Evolutionary conservation across 2,888 invertebrate genomes (phyloP).

Genomic region (Drosophila nigritarsus): DNA sequence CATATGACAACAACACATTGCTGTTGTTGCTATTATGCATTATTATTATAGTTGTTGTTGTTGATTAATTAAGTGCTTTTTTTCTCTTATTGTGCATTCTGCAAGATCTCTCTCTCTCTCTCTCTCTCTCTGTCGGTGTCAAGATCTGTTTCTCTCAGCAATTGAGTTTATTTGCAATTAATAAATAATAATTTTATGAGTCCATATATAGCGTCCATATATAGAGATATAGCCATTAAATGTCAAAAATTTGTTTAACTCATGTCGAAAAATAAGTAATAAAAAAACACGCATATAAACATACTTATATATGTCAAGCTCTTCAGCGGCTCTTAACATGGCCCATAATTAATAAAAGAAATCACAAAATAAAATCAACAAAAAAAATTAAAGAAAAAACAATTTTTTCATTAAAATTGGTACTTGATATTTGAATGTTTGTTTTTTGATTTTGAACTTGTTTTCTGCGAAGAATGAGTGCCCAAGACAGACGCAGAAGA

Average conservation of each 20-base stretch:
- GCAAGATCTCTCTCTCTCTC: slow-evolving; percentile 22
- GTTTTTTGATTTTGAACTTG: slow-evolving; percentile 63
- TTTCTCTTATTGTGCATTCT: slow-evolving; percentile 52
- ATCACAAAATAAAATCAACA: slow-evolving; percentile 20
- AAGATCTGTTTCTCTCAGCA: slow-evolving; percentile 12
- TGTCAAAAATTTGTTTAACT: slow-evolving; percentile 36
- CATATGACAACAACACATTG: slow-evolving; percentile 74
- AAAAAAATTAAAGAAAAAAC: slow-evolving; percentile 21
- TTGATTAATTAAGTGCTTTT: slow-evolving; percentile 75
- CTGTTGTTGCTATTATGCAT: slow-evolving; percentile 53
- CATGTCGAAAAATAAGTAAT: slow-evolving; percentile 22
- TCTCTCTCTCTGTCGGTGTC: not conserved
- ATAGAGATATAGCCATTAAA: slow-evolving; percentile 32
- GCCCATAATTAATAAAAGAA: slow-evolving; percentile 63
- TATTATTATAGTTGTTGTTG: slow-evolving; percentile 53
- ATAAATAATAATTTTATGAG: slow-evolving; percentile 40
- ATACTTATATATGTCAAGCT: slow-evolving; percentile 44
- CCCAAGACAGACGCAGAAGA: slow-evolving; percentile 6
- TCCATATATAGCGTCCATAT: no score
- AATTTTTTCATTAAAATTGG: slow-evolving; percentile 59
- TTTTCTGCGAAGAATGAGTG: slow-evolving; percentile 32
- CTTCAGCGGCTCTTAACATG: slow-evolving; percentile 54
- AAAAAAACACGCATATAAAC: slow-evolving; percentile 12
- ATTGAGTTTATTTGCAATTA: slow-evolving; percentile 61
- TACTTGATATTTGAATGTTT: slow-evolving; percentile 72